Evolutionary conservation across 1,140 invertebrate genomes (phyloP), one percentile per base, ranked within the genome.

Genomic region (Gryllus bimaculatus): DNA sequence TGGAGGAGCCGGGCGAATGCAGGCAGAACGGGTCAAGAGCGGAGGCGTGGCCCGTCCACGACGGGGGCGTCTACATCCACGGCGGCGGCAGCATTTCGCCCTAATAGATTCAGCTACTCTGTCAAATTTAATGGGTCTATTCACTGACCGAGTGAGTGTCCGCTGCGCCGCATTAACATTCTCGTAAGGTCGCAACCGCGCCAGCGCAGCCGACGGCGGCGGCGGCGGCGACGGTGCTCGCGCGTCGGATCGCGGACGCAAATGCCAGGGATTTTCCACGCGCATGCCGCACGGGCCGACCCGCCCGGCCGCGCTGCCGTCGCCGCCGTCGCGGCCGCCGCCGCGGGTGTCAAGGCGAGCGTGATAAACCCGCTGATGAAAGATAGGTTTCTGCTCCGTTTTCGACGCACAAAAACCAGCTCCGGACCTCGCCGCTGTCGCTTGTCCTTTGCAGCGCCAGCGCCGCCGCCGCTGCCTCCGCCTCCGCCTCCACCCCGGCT

Each of bases 261-360:
- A 66, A 66, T 66, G 54, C 54, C 54, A 66, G 54, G 54, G 54
- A 66, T 66, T 66, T 66, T 66, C 54, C 54, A 66, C 10, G 54
- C 54, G 54, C 54, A 18, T 13, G 54, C 26, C 54, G 54, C 54
- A 7, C 54, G 18, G 10, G 54, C 26, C 26, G 26, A n/a, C n/a
- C 26, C 26, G 26, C 26, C 26, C 54, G 18, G 54, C 18, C 54
- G 18, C 10, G 54, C 54, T 66, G 54, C 10, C 54, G 18, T 39
- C 10, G 54, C 54, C 10, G 54, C 7, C 54, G 54, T 7, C 54
- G 18, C 54, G 0, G 54, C 10, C 54, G 10, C 10, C 1, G 54
- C 54, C 54, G 54, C 54, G 54, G 54, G 54, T 66, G 54, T 66
- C 54, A 66, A 66, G 54, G 54, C 54, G 54, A 66, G 54, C 54